phyloP scores from a whole-genome alignment of 1,140 invertebrate genomes.

The Sitobion miscanthi region DNA sequence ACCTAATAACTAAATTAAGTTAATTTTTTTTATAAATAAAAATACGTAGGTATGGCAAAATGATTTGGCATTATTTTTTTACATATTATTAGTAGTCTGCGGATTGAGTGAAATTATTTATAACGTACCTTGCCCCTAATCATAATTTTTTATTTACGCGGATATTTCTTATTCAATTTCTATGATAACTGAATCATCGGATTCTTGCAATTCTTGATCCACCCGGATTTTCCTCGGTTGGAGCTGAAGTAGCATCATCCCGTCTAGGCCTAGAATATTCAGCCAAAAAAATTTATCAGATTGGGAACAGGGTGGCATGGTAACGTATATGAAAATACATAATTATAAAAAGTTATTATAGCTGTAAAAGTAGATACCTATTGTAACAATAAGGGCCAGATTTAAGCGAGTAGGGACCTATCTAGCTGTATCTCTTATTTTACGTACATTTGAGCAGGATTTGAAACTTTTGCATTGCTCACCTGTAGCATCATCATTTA shows the following conservation, averaged over 20 bases:
- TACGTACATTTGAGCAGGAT: no score
- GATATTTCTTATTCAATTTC: background rate
- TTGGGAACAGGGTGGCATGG: no score
- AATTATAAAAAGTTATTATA: no score
- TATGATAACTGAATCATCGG: background rate
- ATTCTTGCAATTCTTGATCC: background rate
- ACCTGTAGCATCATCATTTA: no score
- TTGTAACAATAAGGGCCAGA: no score
- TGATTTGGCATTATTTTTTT: background rate
- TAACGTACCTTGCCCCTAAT: background rate
- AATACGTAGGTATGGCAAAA: background rate
- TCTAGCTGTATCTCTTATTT: no score
- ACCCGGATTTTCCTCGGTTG: background rate
- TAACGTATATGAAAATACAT: no score
- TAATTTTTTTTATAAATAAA: background rate
- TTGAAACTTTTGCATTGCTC: no score
- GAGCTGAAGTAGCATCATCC: no score
- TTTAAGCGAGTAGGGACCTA: no score
- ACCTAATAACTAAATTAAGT: background rate
- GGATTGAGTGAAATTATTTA: background rate
- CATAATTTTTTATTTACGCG: background rate
- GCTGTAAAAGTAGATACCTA: no score
- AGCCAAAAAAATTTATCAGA: no score
- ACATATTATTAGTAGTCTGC: background rate
- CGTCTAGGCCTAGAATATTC: background rate